Percentiles rank a stretch among this genome's conserved stretches.
Evolutionary conservation across 2,888 invertebrate genomes (phyloP).

Genomic region (Cyrtodaria siliqua): DNA sequence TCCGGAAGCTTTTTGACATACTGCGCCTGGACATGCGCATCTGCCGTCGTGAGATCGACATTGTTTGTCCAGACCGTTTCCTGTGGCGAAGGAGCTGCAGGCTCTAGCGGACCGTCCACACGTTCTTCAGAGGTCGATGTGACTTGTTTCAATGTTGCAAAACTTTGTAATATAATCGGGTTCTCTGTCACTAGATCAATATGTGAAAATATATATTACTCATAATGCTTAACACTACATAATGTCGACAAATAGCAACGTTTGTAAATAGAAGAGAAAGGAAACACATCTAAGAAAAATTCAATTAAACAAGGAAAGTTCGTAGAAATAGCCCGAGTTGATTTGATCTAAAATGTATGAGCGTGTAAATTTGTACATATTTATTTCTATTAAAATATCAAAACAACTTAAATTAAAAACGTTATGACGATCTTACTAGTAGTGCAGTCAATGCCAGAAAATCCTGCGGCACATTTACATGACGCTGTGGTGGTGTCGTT

Average conservation of each 20-base stretch:
- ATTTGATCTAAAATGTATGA: too few relatives aligned
- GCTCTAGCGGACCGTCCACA: slow-evolving; percentile 12
- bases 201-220: too few relatives aligned
- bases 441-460: slow-evolving; percentile 16
- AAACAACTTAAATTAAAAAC: too few relatives aligned
- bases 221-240: too few relatives aligned
- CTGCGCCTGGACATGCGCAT: slow-evolving; percentile 12
- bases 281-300: too few relatives aligned
- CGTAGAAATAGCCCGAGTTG: too few relatives aligned
- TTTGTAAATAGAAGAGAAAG: too few relatives aligned
- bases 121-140: not conserved
- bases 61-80: slow-evolving; percentile 16
- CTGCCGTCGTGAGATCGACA: not conserved
- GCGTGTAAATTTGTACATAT: too few relatives aligned
- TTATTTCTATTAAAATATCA: too few relatives aligned
- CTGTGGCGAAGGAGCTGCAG: slow-evolving; percentile 12
- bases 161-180: slow-evolving; percentile 14
- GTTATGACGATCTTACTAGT: slow-evolving; percentile 27
- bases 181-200: slow-evolving; percentile 14
- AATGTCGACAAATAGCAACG: too few relatives aligned
- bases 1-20: slow-evolving; percentile 13
- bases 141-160: slow-evolving; percentile 1
- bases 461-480: slow-evolving; percentile 12
- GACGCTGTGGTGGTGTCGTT: slow-evolving; percentile 2
- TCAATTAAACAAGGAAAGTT: too few relatives aligned